Conservation (phyloP, 2,113 vertebrate species). For the Microcebus ravelobensis region DNA sequence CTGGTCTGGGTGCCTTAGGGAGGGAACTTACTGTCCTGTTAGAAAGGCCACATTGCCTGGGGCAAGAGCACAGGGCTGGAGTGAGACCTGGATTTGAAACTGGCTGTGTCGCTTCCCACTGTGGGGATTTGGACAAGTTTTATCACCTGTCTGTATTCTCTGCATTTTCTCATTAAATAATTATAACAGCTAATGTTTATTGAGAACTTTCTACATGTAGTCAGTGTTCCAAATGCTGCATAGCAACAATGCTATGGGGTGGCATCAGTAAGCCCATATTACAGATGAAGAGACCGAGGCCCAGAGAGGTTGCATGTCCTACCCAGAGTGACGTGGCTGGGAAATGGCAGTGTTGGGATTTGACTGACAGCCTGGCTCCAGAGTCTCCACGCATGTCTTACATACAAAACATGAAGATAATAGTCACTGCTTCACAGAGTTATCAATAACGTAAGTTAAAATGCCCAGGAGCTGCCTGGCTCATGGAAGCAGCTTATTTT, state of each 20-base stretch:
- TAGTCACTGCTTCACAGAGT: neutral
- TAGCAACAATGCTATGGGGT: neutral
- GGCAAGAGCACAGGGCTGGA: neutral
- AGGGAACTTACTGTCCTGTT: neutral
- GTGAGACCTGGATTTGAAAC: neutral
- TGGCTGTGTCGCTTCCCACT: neutral
- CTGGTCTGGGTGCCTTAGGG: neutral
- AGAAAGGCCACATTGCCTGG: neutral
- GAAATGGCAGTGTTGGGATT: neutral
- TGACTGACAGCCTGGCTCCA: neutral
- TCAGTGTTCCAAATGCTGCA: neutral
- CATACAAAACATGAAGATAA: neutral
- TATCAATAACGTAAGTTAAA: neutral
- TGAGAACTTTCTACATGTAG: neutral
- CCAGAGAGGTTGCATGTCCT: neutral
- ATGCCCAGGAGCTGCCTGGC: neutral
- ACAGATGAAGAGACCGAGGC: conserved; percentile 4
- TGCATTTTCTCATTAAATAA: neutral
- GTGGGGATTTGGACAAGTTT: neutral
- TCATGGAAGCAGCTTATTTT: neutral
- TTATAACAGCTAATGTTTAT: neutral
- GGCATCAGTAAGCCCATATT: conserved; percentile 4
- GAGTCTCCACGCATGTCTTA: neutral
- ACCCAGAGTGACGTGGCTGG: neutral
- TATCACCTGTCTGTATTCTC: neutral